Evolutionary conservation across 2,113 vertebrate species (phyloP).

Genomic region (Forbesichthys papilliferus): DNA sequence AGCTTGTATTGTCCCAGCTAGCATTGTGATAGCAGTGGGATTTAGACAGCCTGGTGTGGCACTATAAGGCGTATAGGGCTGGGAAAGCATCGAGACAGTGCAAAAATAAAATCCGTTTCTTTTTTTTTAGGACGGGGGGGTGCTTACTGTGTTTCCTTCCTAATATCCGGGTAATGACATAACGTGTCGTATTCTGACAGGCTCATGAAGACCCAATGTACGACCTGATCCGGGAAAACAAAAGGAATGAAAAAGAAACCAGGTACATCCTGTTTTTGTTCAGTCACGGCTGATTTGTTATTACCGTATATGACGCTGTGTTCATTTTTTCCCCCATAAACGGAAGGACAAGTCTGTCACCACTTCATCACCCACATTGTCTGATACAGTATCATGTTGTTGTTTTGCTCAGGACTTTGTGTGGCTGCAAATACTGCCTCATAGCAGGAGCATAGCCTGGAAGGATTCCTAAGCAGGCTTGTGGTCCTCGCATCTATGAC

Average conservation of each 20-base stretch:
- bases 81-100: slow-evolving; percentile 2
- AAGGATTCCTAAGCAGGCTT: slow-evolving; percentile 16
- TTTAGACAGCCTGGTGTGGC: slow-evolving; percentile 35
- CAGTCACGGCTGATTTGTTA: neutral
- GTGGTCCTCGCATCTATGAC: neutral
- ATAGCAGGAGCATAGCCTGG: slow-evolving; percentile 37
- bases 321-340: neutral
- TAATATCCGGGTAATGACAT: neutral
- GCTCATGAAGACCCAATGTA: slow-evolving; percentile 98
- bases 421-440: slow-evolving; percentile 39
- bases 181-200: slow-evolving; percentile 61
- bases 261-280: slow-evolving; percentile 71
- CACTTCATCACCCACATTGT: neutral
- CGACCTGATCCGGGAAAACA: slow-evolving; percentile 90
- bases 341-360: slow-evolving; percentile 1
- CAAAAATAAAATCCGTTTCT: neutral
- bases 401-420: slow-evolving; percentile 7
- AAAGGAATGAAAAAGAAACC: slow-evolving; percentile 89
- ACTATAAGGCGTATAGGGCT: neutral
- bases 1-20: slow-evolving; percentile 45
- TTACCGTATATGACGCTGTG: neutral
- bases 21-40: slow-evolving; percentile 22
- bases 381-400: neutral
- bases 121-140: too few species aligned
- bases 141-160: neutral